Percentiles rank a stretch among this genome's conserved stretches.
These are phyloP conservation scores for Excalfactoria chinensis DNA, from an alignment of 2,113 vertebrate genomes.

Conservation along the genomic window DNA sequence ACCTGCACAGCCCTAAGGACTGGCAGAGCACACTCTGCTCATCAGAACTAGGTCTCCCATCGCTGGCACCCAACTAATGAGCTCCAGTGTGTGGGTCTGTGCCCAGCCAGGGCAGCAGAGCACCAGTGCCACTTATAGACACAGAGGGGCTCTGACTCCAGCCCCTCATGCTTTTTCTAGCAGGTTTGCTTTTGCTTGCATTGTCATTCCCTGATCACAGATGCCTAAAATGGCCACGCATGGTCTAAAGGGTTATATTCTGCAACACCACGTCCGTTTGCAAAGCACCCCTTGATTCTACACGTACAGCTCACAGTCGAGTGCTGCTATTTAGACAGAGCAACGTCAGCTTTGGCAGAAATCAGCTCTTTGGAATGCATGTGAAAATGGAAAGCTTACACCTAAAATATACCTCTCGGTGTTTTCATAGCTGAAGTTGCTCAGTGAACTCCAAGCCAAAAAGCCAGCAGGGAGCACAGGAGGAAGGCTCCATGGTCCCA, in stretches of 20 bases:
- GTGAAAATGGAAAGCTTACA: not conserved
- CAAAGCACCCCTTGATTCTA: rapidly evolving
- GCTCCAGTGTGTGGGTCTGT: not conserved
- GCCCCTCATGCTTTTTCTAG: not conserved
- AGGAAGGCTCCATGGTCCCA: not conserved
- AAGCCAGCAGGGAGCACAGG: rapidly evolving
- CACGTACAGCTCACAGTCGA: not conserved
- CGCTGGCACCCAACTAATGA: not conserved
- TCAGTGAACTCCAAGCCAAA: not conserved
- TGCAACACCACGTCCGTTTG: not conserved
- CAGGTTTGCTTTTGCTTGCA: not conserved
- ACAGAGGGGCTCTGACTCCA: not conserved
- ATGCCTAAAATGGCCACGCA: not conserved
- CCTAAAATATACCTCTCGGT: not conserved
- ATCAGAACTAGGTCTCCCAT: not conserved
- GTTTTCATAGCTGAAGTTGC: not conserved
- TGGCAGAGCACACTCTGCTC: too few species aligned
- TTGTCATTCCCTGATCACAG: not conserved
- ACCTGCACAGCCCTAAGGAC: not conserved
- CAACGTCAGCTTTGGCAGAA: not conserved
- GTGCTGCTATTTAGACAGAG: not conserved
- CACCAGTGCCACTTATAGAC: not conserved
- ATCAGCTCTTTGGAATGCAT: not conserved
- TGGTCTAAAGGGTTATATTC: not conserved
- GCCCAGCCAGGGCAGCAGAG: not conserved